Evolutionary conservation across 2,797 vertebrate genomes (phyloP).

Genomic region (Sebastes steindachneri): DNA sequence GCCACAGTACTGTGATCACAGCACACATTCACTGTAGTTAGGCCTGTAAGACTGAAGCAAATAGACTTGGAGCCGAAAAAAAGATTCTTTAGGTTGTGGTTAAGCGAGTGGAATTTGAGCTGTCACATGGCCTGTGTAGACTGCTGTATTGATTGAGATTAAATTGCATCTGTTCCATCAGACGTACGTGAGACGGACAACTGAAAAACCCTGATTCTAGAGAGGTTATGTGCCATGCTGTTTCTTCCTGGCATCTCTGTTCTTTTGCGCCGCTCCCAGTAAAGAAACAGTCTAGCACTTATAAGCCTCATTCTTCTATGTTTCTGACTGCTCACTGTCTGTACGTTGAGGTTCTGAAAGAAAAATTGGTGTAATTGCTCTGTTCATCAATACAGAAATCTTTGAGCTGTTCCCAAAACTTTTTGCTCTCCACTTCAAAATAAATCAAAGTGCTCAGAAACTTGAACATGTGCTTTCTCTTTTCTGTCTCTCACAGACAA

Average conservation of each 20-base stretch:
- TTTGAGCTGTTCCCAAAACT: slow-evolving; percentile 39
- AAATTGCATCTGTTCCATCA: neutral
- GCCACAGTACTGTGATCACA: neutral
- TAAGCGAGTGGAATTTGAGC: slow-evolving; percentile 8
- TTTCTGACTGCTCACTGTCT: neutral
- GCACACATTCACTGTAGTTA: slow-evolving; percentile 1
- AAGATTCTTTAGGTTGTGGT: neutral
- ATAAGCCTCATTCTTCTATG: neutral
- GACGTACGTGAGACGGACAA: neutral
- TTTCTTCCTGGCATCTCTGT: neutral
- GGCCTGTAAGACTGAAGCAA: neutral
- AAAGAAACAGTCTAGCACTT: neutral
- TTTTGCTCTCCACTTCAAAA: slow-evolving; percentile 21
- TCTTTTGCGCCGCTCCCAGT: neutral
- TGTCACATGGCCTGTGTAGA: neutral
- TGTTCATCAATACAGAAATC: slow-evolving; percentile 37
- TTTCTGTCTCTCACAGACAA: slow-evolving; percentile 1
- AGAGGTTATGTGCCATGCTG: neutral
- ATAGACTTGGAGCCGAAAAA: neutral
- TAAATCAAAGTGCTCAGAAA: neutral
- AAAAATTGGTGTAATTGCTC: slow-evolving; percentile 37
- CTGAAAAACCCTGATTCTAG: neutral
- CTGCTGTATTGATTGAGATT: slow-evolving; percentile 4
- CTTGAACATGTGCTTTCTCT: neutral
- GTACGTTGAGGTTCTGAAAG: neutral